Percentiles rank a stretch among this genome's conserved stretches.
These are phyloP conservation scores for Melinaea marsaeus DNA, from an alignment of 2,888 invertebrate genomes.

Conservation along the genomic window DNA sequence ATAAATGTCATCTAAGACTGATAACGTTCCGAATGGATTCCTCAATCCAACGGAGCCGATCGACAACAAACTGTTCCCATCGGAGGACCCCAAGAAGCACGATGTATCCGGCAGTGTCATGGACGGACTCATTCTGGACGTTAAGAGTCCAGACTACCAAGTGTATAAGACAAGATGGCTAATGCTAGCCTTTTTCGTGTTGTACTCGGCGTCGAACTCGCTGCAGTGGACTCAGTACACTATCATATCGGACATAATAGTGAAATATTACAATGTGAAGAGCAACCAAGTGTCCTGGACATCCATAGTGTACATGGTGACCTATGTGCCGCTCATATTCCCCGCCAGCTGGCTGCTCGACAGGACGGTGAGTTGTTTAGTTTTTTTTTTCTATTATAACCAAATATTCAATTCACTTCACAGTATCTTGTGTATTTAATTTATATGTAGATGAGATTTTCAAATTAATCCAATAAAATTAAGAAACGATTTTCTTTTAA, in stretches of 20 bases:
- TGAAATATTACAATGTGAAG: slow-evolving; percentile 83
- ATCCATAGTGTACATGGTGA: slow-evolving; percentile 97
- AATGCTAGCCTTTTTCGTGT: slow-evolving; percentile 88
- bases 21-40: slow-evolving; percentile 31
- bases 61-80: slow-evolving; percentile 35
- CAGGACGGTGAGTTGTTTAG: slow-evolving; percentile 85
- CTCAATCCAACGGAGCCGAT: slow-evolving; percentile 37
- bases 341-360: slow-evolving; percentile 97
- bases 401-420: too few relatives aligned
- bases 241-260: slow-evolving; percentile 90
- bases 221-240: slow-evolving; percentile 98
- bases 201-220: slow-evolving; percentile 93
- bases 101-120: slow-evolving; percentile 51
- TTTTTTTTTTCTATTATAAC: neutral
- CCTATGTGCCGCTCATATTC: slow-evolving; percentile 97
- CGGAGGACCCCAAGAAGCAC: slow-evolving; percentile 36
- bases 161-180: slow-evolving; percentile 87
- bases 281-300: slow-evolving; percentile 93
- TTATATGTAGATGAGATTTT: too few relatives aligned
- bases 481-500: too few relatives aligned
- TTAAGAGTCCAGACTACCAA: slow-evolving; percentile 54
- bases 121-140: slow-evolving; percentile 43
- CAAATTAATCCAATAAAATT: too few relatives aligned
- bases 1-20: slow-evolving; percentile 32
- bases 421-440: too few relatives aligned